phyloP scores from a whole-genome alignment of 2,888 invertebrate species.

The Cryptops parisi region DNA sequence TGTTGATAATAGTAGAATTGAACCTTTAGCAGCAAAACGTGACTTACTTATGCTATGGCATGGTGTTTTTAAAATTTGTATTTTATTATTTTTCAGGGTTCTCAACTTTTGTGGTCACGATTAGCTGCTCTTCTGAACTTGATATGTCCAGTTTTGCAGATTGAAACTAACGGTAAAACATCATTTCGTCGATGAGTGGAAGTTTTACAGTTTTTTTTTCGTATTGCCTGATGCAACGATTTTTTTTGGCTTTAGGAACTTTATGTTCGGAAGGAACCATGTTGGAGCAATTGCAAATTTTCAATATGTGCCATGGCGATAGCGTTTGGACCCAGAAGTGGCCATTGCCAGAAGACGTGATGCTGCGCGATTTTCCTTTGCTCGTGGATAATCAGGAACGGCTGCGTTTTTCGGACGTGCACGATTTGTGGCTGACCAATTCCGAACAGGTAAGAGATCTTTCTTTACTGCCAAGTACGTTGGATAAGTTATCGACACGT shows the following conservation, averaged over 20 bases:
- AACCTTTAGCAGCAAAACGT: too few relatives aligned
- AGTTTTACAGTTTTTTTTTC: too few relatives aligned
- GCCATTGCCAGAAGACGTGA: slow-evolving; percentile 22
- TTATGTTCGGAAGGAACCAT: too few relatives aligned
- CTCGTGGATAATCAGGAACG: neutral
- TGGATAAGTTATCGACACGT: neutral
- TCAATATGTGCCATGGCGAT: too few relatives aligned
- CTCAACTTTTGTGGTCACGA: slow-evolving; percentile 61
- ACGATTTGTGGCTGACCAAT: neutral
- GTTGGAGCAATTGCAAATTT: too few relatives aligned
- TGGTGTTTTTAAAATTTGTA: neutral
- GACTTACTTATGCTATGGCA: too few relatives aligned
- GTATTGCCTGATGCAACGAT: too few relatives aligned
- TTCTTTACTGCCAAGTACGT: neutral
- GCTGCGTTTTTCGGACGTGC: neutral
- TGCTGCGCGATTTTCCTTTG: slow-evolving; percentile 16
- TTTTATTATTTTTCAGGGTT: slow-evolving; percentile 40
- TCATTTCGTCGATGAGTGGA: too few relatives aligned
- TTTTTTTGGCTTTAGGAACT: too few relatives aligned
- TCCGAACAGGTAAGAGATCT: neutral
- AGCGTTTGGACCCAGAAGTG: slow-evolving; percentile 18
- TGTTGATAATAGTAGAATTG: too few relatives aligned
- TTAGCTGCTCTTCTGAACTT: slow-evolving; percentile 67
- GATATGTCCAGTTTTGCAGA: slow-evolving; percentile 37
- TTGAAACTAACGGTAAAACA: neutral